Conservation (phyloP, 2,113 vertebrate species). For the Solea solea region DNA sequence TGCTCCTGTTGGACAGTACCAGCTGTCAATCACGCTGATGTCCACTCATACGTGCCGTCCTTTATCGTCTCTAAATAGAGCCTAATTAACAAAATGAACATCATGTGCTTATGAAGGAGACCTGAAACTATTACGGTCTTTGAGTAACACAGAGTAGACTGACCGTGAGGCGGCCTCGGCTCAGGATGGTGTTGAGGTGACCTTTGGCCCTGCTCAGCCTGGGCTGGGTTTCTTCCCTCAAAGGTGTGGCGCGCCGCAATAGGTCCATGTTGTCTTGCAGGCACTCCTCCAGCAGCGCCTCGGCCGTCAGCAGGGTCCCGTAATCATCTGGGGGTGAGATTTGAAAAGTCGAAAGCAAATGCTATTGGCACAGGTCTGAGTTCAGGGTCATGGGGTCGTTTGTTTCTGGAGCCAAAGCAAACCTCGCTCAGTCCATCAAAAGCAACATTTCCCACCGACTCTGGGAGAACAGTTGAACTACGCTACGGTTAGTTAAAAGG, state of each 20-base stretch:
- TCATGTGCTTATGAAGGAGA: too few relatives aligned
- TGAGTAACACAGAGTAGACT: constrained; percentile 28
- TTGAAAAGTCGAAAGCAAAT: constrained; percentile 2
- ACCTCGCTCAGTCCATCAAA: constrained; percentile 31
- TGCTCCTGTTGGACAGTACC: too few relatives aligned
- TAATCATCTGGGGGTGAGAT: constrained; percentile 86
- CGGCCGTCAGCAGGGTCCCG: constrained; percentile 87
- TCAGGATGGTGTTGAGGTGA: constrained; percentile 87
- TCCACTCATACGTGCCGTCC: too few relatives aligned
- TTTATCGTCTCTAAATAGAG: too few relatives aligned
- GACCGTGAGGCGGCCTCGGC: constrained; percentile 88
- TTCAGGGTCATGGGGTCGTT: constrained; percentile 34
- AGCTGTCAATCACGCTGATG: too few relatives aligned
- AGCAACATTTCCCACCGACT: constrained; percentile 42
- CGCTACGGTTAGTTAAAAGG: constrained; percentile 16
- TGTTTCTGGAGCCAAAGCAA: constrained; percentile 62
- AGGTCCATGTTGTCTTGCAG: constrained; percentile 88
- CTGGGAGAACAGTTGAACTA: constrained; percentile 18
- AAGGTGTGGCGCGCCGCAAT: constrained; percentile 83
- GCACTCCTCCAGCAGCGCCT: constrained; percentile 90
- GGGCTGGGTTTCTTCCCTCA: constrained; percentile 86
- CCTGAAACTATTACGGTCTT: background rate
- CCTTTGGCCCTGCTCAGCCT: constrained; percentile 87
- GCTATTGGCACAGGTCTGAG: constrained; percentile 8
- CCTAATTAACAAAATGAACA: too few relatives aligned